phyloP scores from a whole-genome alignment of 1,140 invertebrate species.

The Hypothenemus hampei region DNA sequence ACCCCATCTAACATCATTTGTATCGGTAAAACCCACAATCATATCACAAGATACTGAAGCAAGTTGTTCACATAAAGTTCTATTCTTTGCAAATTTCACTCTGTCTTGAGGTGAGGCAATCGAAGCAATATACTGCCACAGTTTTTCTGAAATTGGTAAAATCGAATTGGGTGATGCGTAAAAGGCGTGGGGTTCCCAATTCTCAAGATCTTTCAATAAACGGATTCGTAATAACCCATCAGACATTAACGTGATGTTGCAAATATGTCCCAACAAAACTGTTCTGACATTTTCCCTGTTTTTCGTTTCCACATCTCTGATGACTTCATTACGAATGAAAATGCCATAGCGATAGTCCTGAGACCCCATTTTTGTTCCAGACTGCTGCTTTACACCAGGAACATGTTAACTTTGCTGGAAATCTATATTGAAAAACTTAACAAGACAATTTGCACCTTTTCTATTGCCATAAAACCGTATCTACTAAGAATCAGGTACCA shows the following conservation, averaged over 20 bases:
- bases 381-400: neutral
- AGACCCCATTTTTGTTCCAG: constrained; percentile 32
- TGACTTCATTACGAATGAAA: constrained; percentile 33
- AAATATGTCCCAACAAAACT: constrained; percentile 38
- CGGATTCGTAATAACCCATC: constrained; percentile 30
- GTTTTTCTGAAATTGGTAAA: constrained; percentile 27
- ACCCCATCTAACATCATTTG: constrained; percentile 41
- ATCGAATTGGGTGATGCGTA: constrained; percentile 29
- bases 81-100: constrained; percentile 48
- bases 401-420: constrained; percentile 2
- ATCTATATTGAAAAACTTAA: constrained; percentile 19
- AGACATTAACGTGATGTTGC: constrained; percentile 33
- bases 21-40: constrained; percentile 41
- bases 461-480: neutral
- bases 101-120: constrained; percentile 49
- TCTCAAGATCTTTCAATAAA: constrained; percentile 38
- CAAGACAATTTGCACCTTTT: neutral
- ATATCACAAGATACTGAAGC: constrained; percentile 38
- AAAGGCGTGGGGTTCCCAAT: constrained; percentile 36
- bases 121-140: constrained; percentile 51
- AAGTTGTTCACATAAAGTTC: constrained; percentile 46
- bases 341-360: constrained; percentile 36
- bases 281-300: constrained; percentile 33
- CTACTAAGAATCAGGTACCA: neutral
- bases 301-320: constrained; percentile 23